Percentiles rank a stretch among this genome's conserved stretches.
These are phyloP conservation scores for Drosophila macrothrix DNA, from an alignment of 2,888 invertebrate genomes.

Conservation along the genomic window DNA sequence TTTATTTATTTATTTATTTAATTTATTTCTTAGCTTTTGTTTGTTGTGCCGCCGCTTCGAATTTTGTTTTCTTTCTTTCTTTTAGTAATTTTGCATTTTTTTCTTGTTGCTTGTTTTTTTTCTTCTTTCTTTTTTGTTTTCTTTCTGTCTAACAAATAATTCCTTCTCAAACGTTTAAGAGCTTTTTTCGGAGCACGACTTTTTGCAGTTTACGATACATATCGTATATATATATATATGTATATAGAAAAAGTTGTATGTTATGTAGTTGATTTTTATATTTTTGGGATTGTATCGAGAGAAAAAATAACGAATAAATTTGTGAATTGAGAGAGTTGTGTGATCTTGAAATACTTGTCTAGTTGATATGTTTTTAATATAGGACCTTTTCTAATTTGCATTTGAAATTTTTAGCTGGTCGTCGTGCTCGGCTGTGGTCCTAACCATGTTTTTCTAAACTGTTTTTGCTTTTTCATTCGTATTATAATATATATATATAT, in stretches of 20 bases:
- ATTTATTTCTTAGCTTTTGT: conserved; percentile 23
- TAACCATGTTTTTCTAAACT: conserved; percentile 64
- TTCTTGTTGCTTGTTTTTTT: conserved; percentile 78
- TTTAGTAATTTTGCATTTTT: conserved; percentile 56
- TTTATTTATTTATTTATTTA: conserved; percentile 28
- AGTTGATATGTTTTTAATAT: conserved; percentile 3
- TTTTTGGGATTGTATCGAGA: conserved; percentile 1
- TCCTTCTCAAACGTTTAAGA: conserved; percentile 72
- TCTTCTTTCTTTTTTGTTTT: conserved; percentile 63
- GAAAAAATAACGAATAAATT: conserved; percentile 9
- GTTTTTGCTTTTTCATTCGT: conserved; percentile 81
- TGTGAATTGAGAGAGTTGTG: conserved; percentile 45
- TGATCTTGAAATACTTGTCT: conserved; percentile 43
- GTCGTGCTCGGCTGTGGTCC: conserved; percentile 57
- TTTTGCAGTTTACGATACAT: conserved; percentile 21
- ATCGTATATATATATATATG: not conserved
- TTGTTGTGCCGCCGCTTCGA: conserved; percentile 49
- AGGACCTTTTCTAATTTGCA: conserved; percentile 51
- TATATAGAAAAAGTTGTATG: not conserved
- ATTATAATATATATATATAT: conserved; percentile 48
- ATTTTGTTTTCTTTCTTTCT: conserved; percentile 45
- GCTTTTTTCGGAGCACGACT: conserved; percentile 83
- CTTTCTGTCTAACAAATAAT: conserved; percentile 55
- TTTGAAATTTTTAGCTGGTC: conserved; percentile 60
- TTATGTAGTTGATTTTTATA: conserved; percentile 1